phyloP scores from a whole-genome alignment of 2,113 vertebrate genomes.

The Equus quagga region DNA sequence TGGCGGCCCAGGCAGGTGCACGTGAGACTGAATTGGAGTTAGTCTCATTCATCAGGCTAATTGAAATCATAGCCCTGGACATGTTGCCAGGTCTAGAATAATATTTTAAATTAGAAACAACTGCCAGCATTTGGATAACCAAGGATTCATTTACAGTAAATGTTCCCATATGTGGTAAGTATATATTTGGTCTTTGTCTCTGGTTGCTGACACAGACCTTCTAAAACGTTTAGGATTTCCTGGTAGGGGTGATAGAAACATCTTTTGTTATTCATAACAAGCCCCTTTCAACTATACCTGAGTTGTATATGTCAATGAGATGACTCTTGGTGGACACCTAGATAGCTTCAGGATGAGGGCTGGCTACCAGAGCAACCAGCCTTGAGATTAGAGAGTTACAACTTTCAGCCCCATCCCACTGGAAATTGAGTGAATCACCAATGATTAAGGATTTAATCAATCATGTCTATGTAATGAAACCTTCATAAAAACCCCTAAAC shows the following conservation, averaged over 20 bases:
- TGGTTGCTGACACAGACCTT: not conserved
- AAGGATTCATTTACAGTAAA: constrained; percentile 50
- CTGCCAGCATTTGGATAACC: constrained; percentile 42
- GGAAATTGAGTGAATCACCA: not conserved
- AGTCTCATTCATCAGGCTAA: not conserved
- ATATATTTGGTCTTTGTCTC: not conserved
- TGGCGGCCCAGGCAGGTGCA: not conserved
- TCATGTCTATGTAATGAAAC: not conserved
- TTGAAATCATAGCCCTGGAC: not conserved
- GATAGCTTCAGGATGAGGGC: not conserved
- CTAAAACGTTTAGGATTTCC: not conserved
- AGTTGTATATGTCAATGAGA: not conserved
- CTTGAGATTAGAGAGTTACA: not conserved
- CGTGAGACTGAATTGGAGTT: not conserved
- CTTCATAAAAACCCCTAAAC: not conserved
- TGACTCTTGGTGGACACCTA: not conserved
- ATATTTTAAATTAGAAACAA: constrained; percentile 56
- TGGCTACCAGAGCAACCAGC: not conserved
- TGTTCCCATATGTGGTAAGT: constrained; percentile 20
- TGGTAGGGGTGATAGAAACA: not conserved
- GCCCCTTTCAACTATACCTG: not conserved
- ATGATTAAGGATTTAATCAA: not conserved
- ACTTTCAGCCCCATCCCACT: not conserved
- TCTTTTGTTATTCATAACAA: not conserved
- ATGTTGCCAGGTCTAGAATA: not conserved